These are phyloP conservation scores for Onchidella celtica DNA, from an alignment of 2,888 invertebrate species.

Conservation along the genomic window DNA sequence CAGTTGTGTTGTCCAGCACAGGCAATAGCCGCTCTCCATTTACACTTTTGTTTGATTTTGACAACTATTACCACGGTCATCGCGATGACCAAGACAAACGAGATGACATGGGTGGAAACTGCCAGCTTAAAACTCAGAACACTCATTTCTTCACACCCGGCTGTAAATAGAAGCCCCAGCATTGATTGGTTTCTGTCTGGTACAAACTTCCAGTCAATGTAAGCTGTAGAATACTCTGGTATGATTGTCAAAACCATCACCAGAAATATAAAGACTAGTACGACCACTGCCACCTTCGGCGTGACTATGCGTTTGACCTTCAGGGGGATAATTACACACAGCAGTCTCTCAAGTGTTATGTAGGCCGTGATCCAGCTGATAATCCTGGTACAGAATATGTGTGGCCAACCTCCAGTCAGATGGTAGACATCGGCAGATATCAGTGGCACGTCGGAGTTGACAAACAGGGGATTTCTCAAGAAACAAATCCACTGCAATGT, in stretches of 20 bases:
- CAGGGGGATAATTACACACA: conserved; percentile 26
- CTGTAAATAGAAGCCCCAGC: conserved; percentile 12
- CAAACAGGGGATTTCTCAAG: not conserved
- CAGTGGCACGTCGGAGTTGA: not conserved
- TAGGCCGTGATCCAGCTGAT: conserved; percentile 21
- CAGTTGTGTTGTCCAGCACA: too few species aligned
- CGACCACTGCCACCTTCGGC: not conserved
- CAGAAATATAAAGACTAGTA: not conserved
- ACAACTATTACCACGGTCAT: not conserved
- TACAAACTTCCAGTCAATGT: conserved; percentile 20
- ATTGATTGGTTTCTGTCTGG: not conserved
- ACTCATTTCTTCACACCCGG: conserved; percentile 8
- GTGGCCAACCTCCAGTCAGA: conserved; percentile 22
- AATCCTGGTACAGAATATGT: not conserved
- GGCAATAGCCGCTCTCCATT: too few species aligned
- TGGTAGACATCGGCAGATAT: not conserved
- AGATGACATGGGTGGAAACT: not conserved
- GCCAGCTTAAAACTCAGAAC: not conserved
- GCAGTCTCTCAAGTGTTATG: too few species aligned
- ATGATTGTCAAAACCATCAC: not conserved
- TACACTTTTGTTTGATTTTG: not conserved
- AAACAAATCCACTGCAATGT: not conserved
- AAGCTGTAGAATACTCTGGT: conserved; percentile 9
- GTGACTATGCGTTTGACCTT: conserved; percentile 36
- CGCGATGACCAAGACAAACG: conserved; percentile 8